A percentile compares a stretch with the other conserved stretches of the same genome.
Conservation (phyloP, 2,113 vertebrate genomes). For the Neogobius melanostomus region DNA sequence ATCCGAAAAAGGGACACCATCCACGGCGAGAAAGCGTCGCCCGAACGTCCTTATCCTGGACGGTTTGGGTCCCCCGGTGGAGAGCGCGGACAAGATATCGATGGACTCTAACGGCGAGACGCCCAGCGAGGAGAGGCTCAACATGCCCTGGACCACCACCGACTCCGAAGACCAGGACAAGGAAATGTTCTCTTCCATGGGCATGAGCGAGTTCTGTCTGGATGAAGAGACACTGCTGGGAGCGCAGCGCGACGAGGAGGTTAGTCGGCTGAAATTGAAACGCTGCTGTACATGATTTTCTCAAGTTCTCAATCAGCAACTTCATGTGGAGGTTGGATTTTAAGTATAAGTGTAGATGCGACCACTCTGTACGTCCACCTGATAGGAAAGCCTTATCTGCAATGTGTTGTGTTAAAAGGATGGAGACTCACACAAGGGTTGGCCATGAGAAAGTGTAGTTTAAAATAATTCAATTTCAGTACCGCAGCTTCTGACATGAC, state of each 20-base stretch:
- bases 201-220: constrained; percentile 32
- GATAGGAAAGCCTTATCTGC: too few relatives aligned
- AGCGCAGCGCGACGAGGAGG: constrained; percentile 4
- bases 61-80: not conserved
- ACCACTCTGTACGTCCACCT: too few relatives aligned
- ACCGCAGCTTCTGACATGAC: too few relatives aligned
- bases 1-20: constrained; percentile 26
- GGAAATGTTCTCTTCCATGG: constrained; percentile 17
- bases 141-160: constrained; percentile 27
- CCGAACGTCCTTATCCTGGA: not conserved
- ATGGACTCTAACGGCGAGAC: constrained; percentile 33
- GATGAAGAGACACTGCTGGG: constrained; percentile 43
- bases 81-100: constrained; percentile 34
- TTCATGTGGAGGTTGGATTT: not conserved
- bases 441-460: too few relatives aligned
- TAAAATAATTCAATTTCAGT: too few relatives aligned
- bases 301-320: not conserved
- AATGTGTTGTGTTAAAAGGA: too few relatives aligned
- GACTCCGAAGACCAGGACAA: constrained; percentile 51
- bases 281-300: not conserved
- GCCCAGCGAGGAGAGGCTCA: constrained; percentile 50
- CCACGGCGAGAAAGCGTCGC: constrained; percentile 3
- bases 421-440: too few relatives aligned
- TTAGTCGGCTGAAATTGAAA: not conserved
- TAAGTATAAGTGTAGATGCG: too few relatives aligned